Conservation (phyloP, 1,140 invertebrate genomes). For the Tetragonula clypearis region DNA sequence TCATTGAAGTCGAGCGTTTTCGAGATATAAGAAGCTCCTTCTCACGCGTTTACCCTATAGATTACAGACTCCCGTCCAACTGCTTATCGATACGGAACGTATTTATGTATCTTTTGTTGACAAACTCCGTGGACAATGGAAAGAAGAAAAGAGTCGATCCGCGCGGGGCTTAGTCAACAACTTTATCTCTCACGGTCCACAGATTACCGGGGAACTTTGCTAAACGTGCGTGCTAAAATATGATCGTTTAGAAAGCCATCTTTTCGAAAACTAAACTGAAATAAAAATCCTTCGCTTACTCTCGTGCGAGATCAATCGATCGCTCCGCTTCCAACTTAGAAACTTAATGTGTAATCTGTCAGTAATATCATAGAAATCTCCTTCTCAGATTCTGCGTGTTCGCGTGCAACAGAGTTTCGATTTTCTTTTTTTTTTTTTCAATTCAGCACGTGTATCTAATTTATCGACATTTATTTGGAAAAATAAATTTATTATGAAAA, state of each 20-base stretch:
- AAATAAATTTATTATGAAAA: too few relatives aligned
- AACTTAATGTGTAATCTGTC: too few relatives aligned
- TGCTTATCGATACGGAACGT: not conserved
- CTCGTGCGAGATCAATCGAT: too few relatives aligned
- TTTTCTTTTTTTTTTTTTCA: too few relatives aligned
- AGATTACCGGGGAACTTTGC: not conserved
- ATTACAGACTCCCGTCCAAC: not conserved
- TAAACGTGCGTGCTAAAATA: not conserved
- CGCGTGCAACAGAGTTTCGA: too few relatives aligned
- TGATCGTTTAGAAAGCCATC: too few relatives aligned
- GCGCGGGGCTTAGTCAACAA: constrained; percentile 22
- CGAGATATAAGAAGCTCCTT: not conserved
- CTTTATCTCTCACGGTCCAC: constrained; percentile 34
- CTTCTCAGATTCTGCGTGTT: too few relatives aligned
- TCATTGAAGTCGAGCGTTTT: not conserved
- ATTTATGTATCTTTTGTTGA: constrained; percentile 19
- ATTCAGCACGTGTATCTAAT: too few relatives aligned
- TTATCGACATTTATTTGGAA: too few relatives aligned
- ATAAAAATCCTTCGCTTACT: not conserved
- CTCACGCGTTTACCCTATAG: not conserved
- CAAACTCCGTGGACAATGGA: not conserved
- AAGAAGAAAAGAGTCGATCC: not conserved
- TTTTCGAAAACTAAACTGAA: not conserved
- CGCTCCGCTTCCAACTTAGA: too few relatives aligned
- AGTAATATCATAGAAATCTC: too few relatives aligned